Base-by-base conservation (phyloP, 2,797 vertebrate species). In the Enoplosus armatus region DNA sequence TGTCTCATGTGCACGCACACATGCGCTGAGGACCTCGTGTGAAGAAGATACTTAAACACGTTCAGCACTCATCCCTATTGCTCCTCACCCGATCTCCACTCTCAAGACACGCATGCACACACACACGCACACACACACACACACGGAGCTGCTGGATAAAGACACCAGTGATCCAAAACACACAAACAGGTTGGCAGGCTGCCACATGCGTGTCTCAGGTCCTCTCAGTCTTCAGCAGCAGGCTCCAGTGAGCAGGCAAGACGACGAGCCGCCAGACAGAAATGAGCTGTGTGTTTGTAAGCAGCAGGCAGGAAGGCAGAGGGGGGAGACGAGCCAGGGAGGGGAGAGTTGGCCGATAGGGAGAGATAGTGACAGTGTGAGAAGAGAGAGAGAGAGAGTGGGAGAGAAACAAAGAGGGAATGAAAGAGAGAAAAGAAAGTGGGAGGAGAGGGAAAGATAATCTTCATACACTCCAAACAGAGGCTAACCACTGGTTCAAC, bases 151-250 rank as follows among this genome's bases (percentile, higher is more conserved):
- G 65, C 61, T 51, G 76, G 82, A 91, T 91, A 92, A 91, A 94
- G 86, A 92, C 91, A 81, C 83, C 90, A 91, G 83, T 91, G 91
- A 93, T 92, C 89, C 81, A 80, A 90, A 92, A 90, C 85, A 89
- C 87, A 91, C 85, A 90, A 84, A 77, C 84, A 82, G 80, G 72
- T 62, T 93, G 93, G 91, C 91, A 77, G 88, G 75, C 83, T 78
- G 92, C 91, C 92, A 90, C 85, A 63, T 80, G 85, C 73, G 80
- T 64, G 85, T 90, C 84, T 88, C 84, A 85, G 90, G 89, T 89
- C 86, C 81, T 86, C 84, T 87, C 88, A 68, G 88, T 83, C 88
- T 74, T 82, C 75, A 56, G 85, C 88, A 79, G 84, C 89, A 86
- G 87, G 80, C 87, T 87, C 83, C 77, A 64, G 87, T 56, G 75